A percentile compares a stretch with the other conserved stretches of the same genome.
Evolutionary conservation across 2,797 vertebrate genomes (phyloP).

Genomic region (Thunnus albacares): DNA sequence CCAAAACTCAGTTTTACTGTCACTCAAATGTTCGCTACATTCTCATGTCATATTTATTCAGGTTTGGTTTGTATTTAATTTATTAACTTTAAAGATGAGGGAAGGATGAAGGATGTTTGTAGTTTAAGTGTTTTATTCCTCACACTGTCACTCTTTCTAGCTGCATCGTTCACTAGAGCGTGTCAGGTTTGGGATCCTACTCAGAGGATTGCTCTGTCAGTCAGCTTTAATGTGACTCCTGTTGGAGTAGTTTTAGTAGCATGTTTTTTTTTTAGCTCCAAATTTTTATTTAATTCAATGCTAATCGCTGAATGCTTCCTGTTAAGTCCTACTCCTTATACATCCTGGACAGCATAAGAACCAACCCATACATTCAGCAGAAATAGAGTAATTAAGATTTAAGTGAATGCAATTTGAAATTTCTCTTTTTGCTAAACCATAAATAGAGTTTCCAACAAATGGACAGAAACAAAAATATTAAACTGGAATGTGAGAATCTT

Average conservation of each 20-base stretch:
- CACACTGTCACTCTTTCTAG: conserved; percentile 29
- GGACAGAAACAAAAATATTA: conserved; percentile 42
- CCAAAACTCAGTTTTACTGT: conserved; percentile 26
- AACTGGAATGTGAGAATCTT: conserved; percentile 68
- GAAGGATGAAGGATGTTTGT: background rate
- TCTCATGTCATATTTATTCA: conserved; percentile 39
- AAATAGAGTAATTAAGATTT: conserved; percentile 33
- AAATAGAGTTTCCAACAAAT: conserved; percentile 16
- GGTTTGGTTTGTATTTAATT: conserved; percentile 47
- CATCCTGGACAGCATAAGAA: conserved; percentile 55
- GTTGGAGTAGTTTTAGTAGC: conserved; percentile 72
- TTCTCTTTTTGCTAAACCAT: conserved; percentile 20
- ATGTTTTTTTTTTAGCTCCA: conserved; percentile 51
- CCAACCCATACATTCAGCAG: conserved; percentile 25
- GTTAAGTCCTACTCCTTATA: conserved; percentile 52
- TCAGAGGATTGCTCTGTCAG: conserved; percentile 58
- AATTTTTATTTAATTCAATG: conserved; percentile 39
- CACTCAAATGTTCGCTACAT: conserved; percentile 9
- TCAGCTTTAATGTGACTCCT: conserved; percentile 68
- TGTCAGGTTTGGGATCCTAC: conserved; percentile 44
- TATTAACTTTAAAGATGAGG: conserved; percentile 11
- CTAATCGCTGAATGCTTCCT: conserved; percentile 64
- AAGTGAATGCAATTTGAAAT: conserved; percentile 56
- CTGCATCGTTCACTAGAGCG: conserved; percentile 5
- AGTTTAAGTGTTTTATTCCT: conserved; percentile 26